Conservation (phyloP, 2,888 invertebrate species). For the Conus canariensis region DNA sequence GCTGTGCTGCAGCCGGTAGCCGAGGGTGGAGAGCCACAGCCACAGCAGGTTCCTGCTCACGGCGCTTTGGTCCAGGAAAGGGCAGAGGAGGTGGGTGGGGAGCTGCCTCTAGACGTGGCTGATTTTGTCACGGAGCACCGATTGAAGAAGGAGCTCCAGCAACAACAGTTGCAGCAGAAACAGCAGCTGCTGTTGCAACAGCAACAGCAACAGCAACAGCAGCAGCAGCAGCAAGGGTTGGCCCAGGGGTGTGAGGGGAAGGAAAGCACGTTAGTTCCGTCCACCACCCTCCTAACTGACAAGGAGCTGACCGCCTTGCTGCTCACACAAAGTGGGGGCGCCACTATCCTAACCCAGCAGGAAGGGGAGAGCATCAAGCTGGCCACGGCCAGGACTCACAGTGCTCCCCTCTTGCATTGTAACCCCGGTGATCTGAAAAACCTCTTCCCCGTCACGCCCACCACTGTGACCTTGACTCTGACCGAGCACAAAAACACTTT, state of each 20-base stretch:
- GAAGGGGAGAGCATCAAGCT: not conserved
- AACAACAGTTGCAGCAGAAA: slow-evolving; percentile 17
- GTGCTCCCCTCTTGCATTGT: not conserved
- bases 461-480: not conserved
- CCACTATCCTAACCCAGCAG: not conserved
- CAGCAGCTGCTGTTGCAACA: slow-evolving; percentile 27
- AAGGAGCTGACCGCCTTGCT: not conserved
- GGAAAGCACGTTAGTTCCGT: not conserved
- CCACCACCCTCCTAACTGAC: not conserved
- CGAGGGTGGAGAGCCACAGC: not conserved
- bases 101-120: slow-evolving; percentile 69
- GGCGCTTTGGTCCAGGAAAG: not conserved
- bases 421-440: not conserved
- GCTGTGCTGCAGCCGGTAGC: not conserved
- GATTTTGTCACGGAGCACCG: slow-evolving; percentile 61
- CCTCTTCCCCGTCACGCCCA: not conserved
- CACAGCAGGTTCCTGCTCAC: not conserved
- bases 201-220: not conserved
- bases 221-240: not conserved
- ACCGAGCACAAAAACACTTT: slow-evolving; percentile 38
- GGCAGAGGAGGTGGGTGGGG: slow-evolving; percentile 45
- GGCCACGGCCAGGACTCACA: not conserved
- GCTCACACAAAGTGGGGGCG: not conserved
- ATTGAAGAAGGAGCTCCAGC: not conserved
- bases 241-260: not conserved